Evolutionary conservation across 2,113 vertebrate genomes (phyloP).

Genomic region (Syngnathus typhle): DNA sequence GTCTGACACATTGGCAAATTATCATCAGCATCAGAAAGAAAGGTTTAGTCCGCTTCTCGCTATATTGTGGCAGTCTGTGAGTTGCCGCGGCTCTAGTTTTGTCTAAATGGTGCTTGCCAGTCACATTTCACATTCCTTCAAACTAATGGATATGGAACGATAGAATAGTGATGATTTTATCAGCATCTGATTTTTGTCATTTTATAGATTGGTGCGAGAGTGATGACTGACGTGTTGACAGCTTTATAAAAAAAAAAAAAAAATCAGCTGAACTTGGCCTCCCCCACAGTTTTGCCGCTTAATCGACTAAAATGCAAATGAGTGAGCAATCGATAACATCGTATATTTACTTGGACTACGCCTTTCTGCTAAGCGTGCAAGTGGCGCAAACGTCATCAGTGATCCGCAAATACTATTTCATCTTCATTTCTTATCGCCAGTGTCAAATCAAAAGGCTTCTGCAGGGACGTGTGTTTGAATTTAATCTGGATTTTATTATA

Average conservation of each 20-base stretch:
- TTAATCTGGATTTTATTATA: background rate
- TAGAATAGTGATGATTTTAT: background rate
- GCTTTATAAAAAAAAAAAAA: background rate
- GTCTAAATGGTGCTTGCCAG: no score
- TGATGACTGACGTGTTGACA: constrained; percentile 4
- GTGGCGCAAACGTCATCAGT: background rate
- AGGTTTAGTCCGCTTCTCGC: no score
- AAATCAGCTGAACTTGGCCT: background rate
- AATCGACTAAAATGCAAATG: constrained; percentile 7
- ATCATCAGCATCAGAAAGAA: no score
- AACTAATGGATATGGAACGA: background rate
- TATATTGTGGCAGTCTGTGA: no score
- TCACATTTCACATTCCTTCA: no score
- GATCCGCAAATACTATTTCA: background rate
- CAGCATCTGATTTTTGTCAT: background rate
- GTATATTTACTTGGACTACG: background rate
- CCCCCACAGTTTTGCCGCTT: background rate
- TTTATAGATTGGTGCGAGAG: background rate
- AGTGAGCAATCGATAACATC: background rate
- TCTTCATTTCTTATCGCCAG: background rate
- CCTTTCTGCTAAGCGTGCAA: background rate
- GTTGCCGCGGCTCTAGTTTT: no score
- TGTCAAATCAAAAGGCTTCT: background rate
- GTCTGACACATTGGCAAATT: no score
- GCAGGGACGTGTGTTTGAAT: background rate